Conservation (phyloP, 2,113 vertebrate genomes). For the Monopterus albus region DNA sequence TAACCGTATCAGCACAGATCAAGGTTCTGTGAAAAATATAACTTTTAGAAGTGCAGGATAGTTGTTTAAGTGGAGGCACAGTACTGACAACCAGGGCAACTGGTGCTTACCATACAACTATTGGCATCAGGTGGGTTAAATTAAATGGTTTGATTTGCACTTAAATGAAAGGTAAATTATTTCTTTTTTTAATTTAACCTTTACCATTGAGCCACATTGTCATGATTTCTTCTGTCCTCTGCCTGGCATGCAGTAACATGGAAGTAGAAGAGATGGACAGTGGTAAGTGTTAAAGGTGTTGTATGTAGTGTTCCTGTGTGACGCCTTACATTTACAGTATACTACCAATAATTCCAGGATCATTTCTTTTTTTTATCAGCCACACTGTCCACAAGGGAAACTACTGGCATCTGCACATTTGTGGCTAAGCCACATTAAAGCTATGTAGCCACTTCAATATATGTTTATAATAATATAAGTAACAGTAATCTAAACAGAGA, state of each 20-base stretch:
- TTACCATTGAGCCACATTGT: neutral
- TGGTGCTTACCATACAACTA: neutral
- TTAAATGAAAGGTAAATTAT: constrained; percentile 15
- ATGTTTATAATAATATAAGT: no score
- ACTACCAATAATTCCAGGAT: no score
- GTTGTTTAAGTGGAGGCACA: neutral
- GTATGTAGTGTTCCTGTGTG: no score
- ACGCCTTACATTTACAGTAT: no score
- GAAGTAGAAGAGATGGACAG: constrained; percentile 80
- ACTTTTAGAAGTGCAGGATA: neutral
- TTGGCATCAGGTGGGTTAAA: constrained; percentile 23
- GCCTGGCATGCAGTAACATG: constrained; percentile 78
- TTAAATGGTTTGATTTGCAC: constrained; percentile 17
- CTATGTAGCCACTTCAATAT: no score
- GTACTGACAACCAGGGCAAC: neutral
- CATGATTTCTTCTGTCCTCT: constrained; percentile 47
- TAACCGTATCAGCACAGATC: constrained; percentile 16
- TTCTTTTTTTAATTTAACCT: neutral
- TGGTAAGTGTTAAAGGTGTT: constrained; percentile 68
- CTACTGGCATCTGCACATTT: no score
- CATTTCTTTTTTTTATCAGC: no score
- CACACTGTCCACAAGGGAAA: no score
- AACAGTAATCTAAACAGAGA: no score
- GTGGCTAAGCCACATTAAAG: no score
- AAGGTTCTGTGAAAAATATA: neutral